Conservation (phyloP, 2,113 vertebrate genomes). For the Microcebus lehilahytsara region DNA sequence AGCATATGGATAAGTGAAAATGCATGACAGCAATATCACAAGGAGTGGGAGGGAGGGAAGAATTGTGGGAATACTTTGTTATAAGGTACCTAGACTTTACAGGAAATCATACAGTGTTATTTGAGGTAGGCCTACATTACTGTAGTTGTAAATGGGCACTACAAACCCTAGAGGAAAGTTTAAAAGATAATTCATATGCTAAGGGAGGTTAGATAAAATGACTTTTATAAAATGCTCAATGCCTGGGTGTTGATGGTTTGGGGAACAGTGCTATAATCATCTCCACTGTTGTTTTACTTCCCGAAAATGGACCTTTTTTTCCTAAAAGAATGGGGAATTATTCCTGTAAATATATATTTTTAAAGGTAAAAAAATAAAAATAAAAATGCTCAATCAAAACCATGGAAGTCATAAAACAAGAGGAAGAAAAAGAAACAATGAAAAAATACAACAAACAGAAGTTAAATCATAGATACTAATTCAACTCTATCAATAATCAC, state of each 20-base stretch:
- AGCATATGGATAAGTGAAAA: neutral
- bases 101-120: neutral
- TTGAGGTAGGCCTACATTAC: neutral
- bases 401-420: neutral
- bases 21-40: neutral
- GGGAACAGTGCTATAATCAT: constrained; percentile 68
- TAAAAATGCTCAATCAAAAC: neutral
- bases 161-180: neutral
- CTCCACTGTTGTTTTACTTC: constrained; percentile 70
- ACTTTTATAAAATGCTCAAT: neutral
- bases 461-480: neutral
- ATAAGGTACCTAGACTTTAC: neutral
- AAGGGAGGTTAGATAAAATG: neutral
- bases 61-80: neutral
- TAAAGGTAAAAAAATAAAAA: constrained; percentile 58
- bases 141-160: neutral
- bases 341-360: constrained; percentile 81
- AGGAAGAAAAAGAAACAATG: neutral
- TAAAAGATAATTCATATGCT: neutral
- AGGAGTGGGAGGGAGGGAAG: neutral
- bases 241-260: constrained; percentile 63
- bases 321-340: constrained; percentile 76
- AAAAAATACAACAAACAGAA: neutral
- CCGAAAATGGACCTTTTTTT: constrained; percentile 70
- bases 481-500: neutral